Evolutionary conservation across 2,797 vertebrate species (phyloP).

Genomic region (Buceros bicornis): DNA sequence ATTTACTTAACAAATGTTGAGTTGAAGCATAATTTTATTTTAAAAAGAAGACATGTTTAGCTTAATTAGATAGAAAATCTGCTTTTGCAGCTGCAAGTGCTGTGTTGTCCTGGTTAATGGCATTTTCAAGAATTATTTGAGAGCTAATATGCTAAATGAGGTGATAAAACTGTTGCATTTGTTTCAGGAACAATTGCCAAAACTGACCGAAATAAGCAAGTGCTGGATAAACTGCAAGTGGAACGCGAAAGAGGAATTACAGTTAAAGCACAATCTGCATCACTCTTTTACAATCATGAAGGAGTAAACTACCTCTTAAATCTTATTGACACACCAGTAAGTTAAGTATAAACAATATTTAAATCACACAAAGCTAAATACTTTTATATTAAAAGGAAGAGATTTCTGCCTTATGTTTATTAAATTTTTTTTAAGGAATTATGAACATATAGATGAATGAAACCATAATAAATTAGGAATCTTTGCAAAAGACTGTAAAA

Average conservation of each 20-base stretch:
- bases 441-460: not conserved
- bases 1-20: not conserved
- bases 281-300: constrained; percentile 87
- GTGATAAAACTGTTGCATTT: not conserved
- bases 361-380: not conserved
- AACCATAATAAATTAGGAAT: not conserved
- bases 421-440: not conserved
- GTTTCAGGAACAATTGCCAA: constrained; percentile 90
- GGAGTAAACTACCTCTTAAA: constrained; percentile 92
- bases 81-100: not conserved
- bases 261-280: constrained; percentile 96
- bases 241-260: constrained; percentile 97
- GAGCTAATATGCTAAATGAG: not conserved
- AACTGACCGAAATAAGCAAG: constrained; percentile 92
- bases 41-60: not conserved
- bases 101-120: not conserved
- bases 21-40: not conserved
- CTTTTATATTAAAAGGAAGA: not conserved
- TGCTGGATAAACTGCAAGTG: constrained; percentile 97
- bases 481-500: not conserved
- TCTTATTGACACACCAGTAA: constrained; percentile 97
- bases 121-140: not conserved
- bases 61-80: not conserved
- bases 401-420: not conserved
- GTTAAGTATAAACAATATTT: constrained; percentile 33